Conservation (phyloP, 2,113 vertebrate species). For the Gnathonemus longibarbis region DNA sequence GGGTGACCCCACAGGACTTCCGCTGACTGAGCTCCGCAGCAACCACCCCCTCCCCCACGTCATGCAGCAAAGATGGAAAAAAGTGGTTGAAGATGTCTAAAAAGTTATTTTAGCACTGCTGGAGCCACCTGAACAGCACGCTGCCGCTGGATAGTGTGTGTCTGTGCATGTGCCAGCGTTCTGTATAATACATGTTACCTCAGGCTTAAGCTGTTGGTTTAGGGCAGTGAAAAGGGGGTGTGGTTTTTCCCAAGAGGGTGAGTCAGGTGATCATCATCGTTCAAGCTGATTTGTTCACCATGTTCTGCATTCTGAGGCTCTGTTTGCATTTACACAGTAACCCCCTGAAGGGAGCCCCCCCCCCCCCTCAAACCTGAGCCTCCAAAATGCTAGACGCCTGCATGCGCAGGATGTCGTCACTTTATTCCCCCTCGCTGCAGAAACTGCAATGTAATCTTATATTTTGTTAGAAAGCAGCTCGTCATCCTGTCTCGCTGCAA, state of each 20-base stretch:
- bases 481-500: not conserved
- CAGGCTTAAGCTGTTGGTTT: not conserved
- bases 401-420: not conserved
- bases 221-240: not conserved
- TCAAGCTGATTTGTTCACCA: not conserved
- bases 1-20: conserved; percentile 1
- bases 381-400: not conserved
- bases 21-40: not conserved
- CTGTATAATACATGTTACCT: not conserved
- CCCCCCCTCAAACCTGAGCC: not conserved
- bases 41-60: not conserved
- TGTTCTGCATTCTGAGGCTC: not conserved
- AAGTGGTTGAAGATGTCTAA: not conserved
- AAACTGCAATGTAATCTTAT: not conserved
- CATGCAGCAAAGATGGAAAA: not conserved
- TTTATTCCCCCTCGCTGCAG: not conserved
- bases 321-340: not conserved
- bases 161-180: not conserved
- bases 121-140: not conserved
- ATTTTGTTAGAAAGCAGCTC: not conserved
- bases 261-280: not conserved
- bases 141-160: not conserved
- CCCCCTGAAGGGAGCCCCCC: not conserved
- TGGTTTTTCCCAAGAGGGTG: not conserved
- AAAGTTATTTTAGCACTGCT: not conserved